Conservation (phyloP, 2,113 vertebrate genomes). For the Labrus mixtus region DNA sequence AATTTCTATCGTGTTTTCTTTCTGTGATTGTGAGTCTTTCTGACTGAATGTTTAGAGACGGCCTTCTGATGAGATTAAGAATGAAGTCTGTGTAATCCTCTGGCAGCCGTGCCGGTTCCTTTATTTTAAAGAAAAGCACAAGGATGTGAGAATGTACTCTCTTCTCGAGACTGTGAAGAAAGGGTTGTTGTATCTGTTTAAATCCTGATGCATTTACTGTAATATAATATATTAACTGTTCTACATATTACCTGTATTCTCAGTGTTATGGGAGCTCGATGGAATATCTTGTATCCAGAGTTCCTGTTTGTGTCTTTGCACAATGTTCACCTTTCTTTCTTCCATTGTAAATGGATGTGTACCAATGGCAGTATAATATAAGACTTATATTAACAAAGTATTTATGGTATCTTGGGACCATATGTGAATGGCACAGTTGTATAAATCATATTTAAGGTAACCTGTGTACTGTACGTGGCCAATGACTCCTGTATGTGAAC, state of each 20-base stretch:
- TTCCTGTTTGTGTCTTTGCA: conserved; percentile 77
- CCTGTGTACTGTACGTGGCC: conserved; percentile 69
- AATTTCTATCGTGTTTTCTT: conserved; percentile 70
- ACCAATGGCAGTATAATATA: conserved; percentile 59
- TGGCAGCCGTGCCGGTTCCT: conserved; percentile 2
- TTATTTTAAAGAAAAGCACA: conserved; percentile 71
- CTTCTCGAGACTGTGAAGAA: conserved; percentile 48
- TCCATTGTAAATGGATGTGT: conserved; percentile 78
- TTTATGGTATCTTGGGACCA: conserved; percentile 76
- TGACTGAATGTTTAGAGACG: conserved; percentile 77
- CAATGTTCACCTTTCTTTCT: conserved; percentile 77
- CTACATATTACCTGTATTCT: conserved; percentile 72
- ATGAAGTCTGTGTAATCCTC: conserved; percentile 47
- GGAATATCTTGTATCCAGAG: conserved; percentile 67
- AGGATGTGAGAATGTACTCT: conserved; percentile 75
- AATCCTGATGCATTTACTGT: conserved; percentile 73
- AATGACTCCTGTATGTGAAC: conserved; percentile 67
- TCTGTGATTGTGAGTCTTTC: conserved; percentile 70
- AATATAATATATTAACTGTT: conserved; percentile 74
- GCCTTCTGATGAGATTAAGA: conserved; percentile 71
- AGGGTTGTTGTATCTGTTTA: conserved; percentile 53
- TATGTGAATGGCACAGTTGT: conserved; percentile 69
- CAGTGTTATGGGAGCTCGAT: conserved; percentile 68
- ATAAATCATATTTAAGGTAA: conserved; percentile 72
- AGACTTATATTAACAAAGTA: conserved; percentile 61